Percentiles rank a stretch among this genome's conserved stretches.
These are phyloP conservation scores for Tigriopus japonicus DNA, from an alignment of 1,140 invertebrate species.

Conservation along the genomic window DNA sequence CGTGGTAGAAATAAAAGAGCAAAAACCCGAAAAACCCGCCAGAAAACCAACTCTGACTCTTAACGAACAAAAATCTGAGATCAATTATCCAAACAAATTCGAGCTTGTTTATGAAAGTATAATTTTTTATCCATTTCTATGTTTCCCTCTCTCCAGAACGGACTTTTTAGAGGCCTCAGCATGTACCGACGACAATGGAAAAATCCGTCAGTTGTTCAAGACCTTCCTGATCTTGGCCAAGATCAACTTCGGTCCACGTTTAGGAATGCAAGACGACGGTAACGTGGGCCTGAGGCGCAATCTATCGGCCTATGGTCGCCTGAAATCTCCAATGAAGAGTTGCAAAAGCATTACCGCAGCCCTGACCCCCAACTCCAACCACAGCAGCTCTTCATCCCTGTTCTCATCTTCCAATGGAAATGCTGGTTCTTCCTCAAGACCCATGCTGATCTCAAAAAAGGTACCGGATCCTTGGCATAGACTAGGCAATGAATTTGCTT, in stretches of 20 bases:
- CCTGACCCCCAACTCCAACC: too few relatives aligned
- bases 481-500: too few relatives aligned
- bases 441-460: constrained; percentile 42
- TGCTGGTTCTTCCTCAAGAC: constrained; percentile 45
- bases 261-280: neutral
- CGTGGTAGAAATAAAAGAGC: too few relatives aligned
- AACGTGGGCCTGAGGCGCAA: neutral
- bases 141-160: constrained; percentile 28
- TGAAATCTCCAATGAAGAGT: neutral
- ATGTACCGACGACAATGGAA: constrained; percentile 42
- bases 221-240: constrained; percentile 22
- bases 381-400: too few relatives aligned
- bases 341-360: too few relatives aligned
- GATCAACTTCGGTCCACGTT: constrained; percentile 15
- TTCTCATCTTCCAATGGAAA: neutral
- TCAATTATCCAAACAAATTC: too few relatives aligned
- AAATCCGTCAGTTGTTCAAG: constrained; percentile 45
- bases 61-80: too few relatives aligned
- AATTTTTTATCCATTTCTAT: neutral
- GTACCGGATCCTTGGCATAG: constrained; percentile 27
- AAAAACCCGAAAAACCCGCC: too few relatives aligned
- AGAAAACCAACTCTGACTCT: too few relatives aligned
- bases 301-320: constrained; percentile 11
- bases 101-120: neutral
- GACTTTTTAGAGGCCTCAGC: constrained; percentile 62